Conservation (phyloP, 2,797 vertebrate species). For the Trachops cirrhosus region DNA sequence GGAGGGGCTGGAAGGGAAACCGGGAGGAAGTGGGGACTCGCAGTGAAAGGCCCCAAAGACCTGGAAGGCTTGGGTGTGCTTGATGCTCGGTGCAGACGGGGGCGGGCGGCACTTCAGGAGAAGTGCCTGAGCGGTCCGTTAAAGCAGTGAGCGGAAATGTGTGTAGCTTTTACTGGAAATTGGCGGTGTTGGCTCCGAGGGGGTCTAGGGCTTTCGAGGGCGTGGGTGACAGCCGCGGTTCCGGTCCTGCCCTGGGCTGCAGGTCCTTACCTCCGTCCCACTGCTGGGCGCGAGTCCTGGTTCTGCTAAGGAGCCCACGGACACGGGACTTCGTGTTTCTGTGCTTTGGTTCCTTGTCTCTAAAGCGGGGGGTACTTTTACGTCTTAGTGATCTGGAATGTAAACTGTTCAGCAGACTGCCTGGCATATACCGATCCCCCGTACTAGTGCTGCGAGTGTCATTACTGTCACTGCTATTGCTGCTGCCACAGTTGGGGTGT, state of each 20-base stretch:
- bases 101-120: not conserved
- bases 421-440: not conserved
- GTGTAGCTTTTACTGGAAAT: rapidly evolving
- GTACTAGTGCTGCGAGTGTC: rapidly evolving
- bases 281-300: not conserved
- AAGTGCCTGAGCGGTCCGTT: not conserved
- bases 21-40: rapidly evolving
- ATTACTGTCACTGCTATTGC: not conserved
- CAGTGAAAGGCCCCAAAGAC: not conserved
- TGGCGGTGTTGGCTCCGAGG: rapidly evolving
- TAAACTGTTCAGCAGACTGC: not conserved
- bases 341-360: not conserved
- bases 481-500: not conserved
- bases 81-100: rapidly evolving
- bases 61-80: not conserved
- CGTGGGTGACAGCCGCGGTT: rapidly evolving
- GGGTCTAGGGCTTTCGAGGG: rapidly evolving
- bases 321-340: not conserved
- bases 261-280: rapidly evolving
- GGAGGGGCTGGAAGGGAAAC: not conserved
- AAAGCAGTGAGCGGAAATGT: not conserved
- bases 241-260: rapidly evolving
- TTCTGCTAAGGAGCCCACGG: not conserved
- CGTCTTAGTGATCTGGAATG: not conserved
- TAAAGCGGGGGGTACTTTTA: not conserved